phyloP scores from a whole-genome alignment of 2,888 invertebrate genomes.

The Geotrupes spiniger region DNA sequence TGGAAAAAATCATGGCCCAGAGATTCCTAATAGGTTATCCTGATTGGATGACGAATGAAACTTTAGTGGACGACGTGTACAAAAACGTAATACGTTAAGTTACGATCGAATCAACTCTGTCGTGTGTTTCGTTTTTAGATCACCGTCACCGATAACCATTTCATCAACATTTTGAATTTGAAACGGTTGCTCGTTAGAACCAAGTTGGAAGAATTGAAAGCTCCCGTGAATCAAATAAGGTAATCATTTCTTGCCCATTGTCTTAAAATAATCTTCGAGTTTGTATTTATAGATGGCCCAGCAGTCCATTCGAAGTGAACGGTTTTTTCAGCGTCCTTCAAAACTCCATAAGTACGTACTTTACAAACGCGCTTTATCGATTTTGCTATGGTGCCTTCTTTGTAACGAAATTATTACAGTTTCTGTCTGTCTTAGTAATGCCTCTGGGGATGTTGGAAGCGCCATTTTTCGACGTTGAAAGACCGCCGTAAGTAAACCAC shows the following conservation, averaged over 20 bases:
- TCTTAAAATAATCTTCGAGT: too few species aligned
- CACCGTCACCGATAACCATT: slow-evolving; percentile 56
- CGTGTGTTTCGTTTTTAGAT: slow-evolving; percentile 42
- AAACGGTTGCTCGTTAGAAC: slow-evolving; percentile 55
- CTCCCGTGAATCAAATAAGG: slow-evolving; percentile 39
- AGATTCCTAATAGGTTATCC: slow-evolving; percentile 40
- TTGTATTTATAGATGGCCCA: slow-evolving; percentile 42
- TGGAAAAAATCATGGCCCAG: slow-evolving; percentile 41
- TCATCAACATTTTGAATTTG: slow-evolving; percentile 64
- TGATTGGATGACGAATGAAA: slow-evolving; percentile 31
- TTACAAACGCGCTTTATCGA: too few species aligned
- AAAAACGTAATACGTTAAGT: neutral
- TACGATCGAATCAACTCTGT: slow-evolving; percentile 8
- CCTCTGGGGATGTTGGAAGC: slow-evolving; percentile 49
- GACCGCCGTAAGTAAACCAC: slow-evolving; percentile 37
- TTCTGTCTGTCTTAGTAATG: slow-evolving; percentile 44
- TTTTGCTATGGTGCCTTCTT: too few species aligned
- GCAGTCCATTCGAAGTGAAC: slow-evolving; percentile 44
- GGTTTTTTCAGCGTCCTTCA: slow-evolving; percentile 46
- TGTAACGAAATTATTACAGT: slow-evolving; percentile 2
- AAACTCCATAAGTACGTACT: slow-evolving; percentile 49
- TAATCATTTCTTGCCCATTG: neutral
- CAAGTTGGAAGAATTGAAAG: slow-evolving; percentile 54
- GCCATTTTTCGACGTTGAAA: slow-evolving; percentile 46
- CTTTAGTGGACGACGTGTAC: slow-evolving; percentile 28